Percentiles rank a stretch among this genome's conserved stretches.
Conservation (phyloP, 2,113 vertebrate species). For the Gallinago media region DNA sequence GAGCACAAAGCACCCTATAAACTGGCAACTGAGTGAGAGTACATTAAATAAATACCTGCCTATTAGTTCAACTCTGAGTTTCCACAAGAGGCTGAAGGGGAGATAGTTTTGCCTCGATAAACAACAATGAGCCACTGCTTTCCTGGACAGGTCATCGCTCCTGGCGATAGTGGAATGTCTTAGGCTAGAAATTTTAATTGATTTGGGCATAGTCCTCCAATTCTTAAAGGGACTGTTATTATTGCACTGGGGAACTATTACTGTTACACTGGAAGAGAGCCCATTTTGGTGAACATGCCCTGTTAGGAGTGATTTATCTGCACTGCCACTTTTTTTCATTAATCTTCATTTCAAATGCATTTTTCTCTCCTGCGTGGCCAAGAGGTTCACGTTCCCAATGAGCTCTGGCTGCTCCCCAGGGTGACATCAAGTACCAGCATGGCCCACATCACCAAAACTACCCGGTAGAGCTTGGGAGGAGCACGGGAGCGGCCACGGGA, state of each 20-base stretch:
- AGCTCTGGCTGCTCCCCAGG: not conserved
- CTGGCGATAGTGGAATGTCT: not conserved
- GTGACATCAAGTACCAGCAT: not conserved
- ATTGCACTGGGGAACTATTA: not conserved
- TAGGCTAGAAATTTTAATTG: not conserved
- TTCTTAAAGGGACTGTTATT: not conserved
- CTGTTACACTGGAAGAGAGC: not conserved
- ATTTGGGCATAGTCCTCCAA: not conserved
- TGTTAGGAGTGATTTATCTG: slow-evolving; percentile 16
- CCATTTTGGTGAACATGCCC: not conserved
- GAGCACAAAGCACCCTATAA: not conserved
- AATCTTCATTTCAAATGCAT: not conserved
- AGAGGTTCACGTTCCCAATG: not conserved
- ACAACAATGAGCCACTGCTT: not conserved
- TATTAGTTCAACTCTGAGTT: not conserved
- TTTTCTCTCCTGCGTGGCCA: not conserved
- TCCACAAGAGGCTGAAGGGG: not conserved
- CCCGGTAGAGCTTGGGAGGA: rapidly evolving
- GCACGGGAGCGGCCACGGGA: not conserved
- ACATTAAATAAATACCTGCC: not conserved
- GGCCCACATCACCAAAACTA: not conserved
- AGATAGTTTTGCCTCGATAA: slow-evolving; percentile 16
- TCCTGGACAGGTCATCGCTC: not conserved
- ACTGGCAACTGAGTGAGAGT: not conserved
- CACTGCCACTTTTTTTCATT: not conserved